Base-by-base conservation (phyloP, 2,113 vertebrate species). In the Cygnus buccinator region DNA sequence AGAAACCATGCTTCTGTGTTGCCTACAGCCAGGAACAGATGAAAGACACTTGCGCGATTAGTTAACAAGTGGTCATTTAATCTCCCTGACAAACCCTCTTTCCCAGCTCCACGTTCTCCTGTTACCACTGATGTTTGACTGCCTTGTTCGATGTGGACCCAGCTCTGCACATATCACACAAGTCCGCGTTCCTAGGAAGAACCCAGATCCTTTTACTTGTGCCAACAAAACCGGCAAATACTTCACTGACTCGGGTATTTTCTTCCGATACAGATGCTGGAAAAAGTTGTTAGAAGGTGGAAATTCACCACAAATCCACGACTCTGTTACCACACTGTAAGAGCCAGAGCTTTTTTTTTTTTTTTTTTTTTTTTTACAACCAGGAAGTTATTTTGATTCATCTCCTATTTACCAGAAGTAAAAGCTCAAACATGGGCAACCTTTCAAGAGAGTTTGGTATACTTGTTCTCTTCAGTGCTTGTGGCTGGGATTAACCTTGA, bases 31-130 rank as follows among this genome's bases (percentile, higher is more conserved):
- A 89, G 46, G 37, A 97, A 58, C 97, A 97, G 98, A 97, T 96
- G 97, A 98, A 97, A 97, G 96, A 94, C 88, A 95, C 96, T 96
- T 94, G 95, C 94, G 87, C 1, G 74, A 97, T 94, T 95, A 97
- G 89, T 91, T 97, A 97, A 97, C 95, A 96, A 97, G 96, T 94
- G 94, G 94, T 89, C 86, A 95, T 95, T 84, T 77, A 79, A 93
- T 95, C 94, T 88, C 82, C 75, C 87, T 31, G 50, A 87, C 94
- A 97, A 96, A 48, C n/a, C 57, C 71, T 84, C 57, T 54, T 57
- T 74, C 62, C 59, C 83, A 80, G 26, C 19, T 50, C 66, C 68
- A 77, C 94, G 52, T 74, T 90, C 77, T 94, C 84, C 82, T 31
- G 73, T 94, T 94, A n/a, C 81, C n/a, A 4, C 44, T 43, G 5